Evolutionary conservation across 92 coral and sea anemone genomes (phyloP).

Genomic region (Anthopleura xanthogrammica): DNA sequence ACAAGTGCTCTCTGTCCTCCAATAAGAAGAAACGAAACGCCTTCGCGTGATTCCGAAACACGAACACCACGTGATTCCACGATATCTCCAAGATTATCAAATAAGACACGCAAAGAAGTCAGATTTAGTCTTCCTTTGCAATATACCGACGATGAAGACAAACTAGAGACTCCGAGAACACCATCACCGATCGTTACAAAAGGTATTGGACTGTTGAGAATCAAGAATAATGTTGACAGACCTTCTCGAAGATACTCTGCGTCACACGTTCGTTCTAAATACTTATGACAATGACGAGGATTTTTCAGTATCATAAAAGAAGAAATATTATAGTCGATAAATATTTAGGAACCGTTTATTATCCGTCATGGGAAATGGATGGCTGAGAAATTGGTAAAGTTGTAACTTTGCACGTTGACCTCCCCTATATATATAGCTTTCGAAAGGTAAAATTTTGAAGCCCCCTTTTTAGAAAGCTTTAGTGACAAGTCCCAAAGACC

Average conservation of each 20-base stretch:
- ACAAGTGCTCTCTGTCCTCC: neutral
- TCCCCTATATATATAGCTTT: no score
- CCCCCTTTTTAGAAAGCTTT: no score
- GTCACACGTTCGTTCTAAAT: conserved; percentile 1
- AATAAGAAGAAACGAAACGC: neutral
- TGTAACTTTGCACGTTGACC: no score
- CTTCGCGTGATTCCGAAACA: neutral
- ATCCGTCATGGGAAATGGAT: no score
- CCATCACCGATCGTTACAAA: conserved; percentile 17
- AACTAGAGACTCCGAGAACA: neutral
- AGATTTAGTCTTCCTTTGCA: neutral
- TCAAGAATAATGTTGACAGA: neutral
- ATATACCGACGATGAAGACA: neutral
- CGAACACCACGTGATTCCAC: neutral
- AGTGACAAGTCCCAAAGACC: no score
- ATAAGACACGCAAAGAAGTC: neutral
- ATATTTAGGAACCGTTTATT: no score
- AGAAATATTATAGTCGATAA: no score
- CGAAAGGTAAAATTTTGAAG: no score
- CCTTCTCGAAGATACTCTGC: neutral
- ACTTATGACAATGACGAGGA: neutral
- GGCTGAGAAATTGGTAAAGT: no score
- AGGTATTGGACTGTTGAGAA: conserved; percentile 18
- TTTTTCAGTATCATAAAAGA: no score
- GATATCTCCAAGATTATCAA: neutral